phyloP scores from a whole-genome alignment of 2,797 vertebrate genomes.

The Tolypeutes matacus region DNA sequence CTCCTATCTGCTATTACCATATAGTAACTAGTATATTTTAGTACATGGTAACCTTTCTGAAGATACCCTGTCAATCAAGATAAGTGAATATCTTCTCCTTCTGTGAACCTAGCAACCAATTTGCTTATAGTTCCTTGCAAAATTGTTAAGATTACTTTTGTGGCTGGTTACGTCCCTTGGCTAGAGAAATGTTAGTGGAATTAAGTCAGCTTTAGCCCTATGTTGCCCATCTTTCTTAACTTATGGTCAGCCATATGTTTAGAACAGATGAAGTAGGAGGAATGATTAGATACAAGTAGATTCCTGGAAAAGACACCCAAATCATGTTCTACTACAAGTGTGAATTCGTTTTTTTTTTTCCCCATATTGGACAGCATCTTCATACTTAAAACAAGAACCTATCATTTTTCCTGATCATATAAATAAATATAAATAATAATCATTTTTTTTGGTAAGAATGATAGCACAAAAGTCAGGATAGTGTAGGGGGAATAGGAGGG shows the following conservation, averaged over 20 bases:
- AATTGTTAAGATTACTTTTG: conserved; percentile 52
- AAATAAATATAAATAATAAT: conserved; percentile 40
- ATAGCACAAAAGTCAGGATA: conserved; percentile 18
- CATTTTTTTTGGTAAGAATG: no score
- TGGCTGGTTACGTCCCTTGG: conserved; percentile 59
- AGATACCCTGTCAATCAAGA: conserved; percentile 26
- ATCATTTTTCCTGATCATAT: not conserved
- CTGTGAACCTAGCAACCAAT: not conserved
- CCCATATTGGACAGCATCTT: not conserved
- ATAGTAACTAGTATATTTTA: not conserved
- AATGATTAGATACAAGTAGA: conserved; percentile 15
- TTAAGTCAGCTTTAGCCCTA: conserved; percentile 50
- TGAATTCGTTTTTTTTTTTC: not conserved
- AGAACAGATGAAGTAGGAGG: conserved; percentile 43
- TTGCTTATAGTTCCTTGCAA: conserved; percentile 52
- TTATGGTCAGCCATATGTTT: conserved; percentile 61
- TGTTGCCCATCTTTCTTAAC: conserved; percentile 44
- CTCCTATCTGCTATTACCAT: not conserved
- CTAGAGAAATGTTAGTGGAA: conserved; percentile 55
- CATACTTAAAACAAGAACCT: not conserved
- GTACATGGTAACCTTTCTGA: conserved; percentile 28
- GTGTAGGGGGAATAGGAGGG: not conserved
- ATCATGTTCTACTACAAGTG: not conserved
- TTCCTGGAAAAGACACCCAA: conserved; percentile 53
- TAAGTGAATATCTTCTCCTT: conserved; percentile 5